Percentiles rank a stretch among this genome's conserved stretches.
phyloP scores from a whole-genome alignment of 2,888 invertebrate genomes.

The Dryocosmus kuriphilus region DNA sequence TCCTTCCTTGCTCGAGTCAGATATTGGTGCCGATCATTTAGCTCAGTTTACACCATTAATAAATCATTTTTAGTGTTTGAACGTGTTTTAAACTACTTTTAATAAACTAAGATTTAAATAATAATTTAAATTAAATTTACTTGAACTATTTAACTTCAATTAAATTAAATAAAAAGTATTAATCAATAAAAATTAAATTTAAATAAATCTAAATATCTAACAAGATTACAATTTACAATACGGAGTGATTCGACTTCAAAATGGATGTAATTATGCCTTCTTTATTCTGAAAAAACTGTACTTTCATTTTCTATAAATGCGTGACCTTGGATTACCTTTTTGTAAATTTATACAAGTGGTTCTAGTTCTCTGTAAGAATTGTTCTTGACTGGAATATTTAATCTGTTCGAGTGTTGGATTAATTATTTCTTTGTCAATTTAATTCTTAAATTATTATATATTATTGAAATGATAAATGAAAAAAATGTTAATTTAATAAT shows the following conservation, averaged over 20 bases:
- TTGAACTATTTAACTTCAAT: neutral
- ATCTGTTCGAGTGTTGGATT: neutral
- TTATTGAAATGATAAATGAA: neutral
- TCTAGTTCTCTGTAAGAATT: no score
- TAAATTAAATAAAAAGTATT: neutral
- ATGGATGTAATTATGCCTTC: slow-evolving; percentile 9
- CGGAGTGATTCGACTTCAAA: neutral
- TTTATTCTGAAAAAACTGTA: neutral
- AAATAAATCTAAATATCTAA: neutral
- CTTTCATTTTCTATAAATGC: neutral
- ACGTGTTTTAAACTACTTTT: neutral
- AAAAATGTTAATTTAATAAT: neutral
- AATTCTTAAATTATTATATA: neutral
- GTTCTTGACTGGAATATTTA: no score
- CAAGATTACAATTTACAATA: neutral
- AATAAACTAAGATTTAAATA: neutral
- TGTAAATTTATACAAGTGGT: neutral
- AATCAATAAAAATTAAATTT: neutral
- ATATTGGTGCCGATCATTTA: slow-evolving; percentile 28
- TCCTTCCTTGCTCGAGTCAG: slow-evolving; percentile 12
- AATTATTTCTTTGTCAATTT: neutral
- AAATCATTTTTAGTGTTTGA: slow-evolving; percentile 6
- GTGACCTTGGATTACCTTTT: neutral
- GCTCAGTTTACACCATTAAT: slow-evolving; percentile 17
- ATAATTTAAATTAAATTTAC: neutral